Evolutionary conservation across 92 coral and sea anemone species (phyloP).

Genomic region (Galaxea fascicularis): DNA sequence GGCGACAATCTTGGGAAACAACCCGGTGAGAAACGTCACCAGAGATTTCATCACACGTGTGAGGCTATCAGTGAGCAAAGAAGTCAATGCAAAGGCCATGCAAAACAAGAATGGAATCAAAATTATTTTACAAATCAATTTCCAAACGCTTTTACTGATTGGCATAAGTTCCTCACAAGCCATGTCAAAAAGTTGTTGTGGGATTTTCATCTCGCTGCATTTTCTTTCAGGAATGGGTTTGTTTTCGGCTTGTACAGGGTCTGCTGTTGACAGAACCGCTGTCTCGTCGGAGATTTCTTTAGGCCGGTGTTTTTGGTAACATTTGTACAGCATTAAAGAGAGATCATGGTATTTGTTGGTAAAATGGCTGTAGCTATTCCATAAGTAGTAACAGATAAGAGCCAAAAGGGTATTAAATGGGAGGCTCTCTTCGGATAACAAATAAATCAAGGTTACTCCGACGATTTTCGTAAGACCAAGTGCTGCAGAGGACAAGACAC

Average conservation of each 20-base stretch:
- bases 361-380: conserved; percentile 28
- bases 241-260: neutral
- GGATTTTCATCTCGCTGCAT: conserved; percentile 9
- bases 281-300: neutral
- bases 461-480: neutral
- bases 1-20: conserved; percentile 21
- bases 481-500: neutral
- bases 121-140: neutral
- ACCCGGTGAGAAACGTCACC: conserved; percentile 19
- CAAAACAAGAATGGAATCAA: conserved; percentile 6
- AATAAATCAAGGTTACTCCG: neutral
- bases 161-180: conserved; percentile 49
- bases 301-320: neutral
- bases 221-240: neutral
- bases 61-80: neutral
- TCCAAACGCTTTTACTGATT: neutral
- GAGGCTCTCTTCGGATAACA: conserved; percentile 9
- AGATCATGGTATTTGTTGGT: conserved; percentile 35
- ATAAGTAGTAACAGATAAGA: conserved; percentile 26
- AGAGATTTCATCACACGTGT: conserved; percentile 5
- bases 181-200: conserved; percentile 6
- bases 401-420: conserved; percentile 1
- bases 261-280: neutral
- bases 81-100: conserved; percentile 19
- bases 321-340: conserved; percentile 13